Percentiles rank a stretch among this genome's conserved stretches.
Conservation (phyloP, 2,888 invertebrate species). For the Hoplodrina blanda region DNA sequence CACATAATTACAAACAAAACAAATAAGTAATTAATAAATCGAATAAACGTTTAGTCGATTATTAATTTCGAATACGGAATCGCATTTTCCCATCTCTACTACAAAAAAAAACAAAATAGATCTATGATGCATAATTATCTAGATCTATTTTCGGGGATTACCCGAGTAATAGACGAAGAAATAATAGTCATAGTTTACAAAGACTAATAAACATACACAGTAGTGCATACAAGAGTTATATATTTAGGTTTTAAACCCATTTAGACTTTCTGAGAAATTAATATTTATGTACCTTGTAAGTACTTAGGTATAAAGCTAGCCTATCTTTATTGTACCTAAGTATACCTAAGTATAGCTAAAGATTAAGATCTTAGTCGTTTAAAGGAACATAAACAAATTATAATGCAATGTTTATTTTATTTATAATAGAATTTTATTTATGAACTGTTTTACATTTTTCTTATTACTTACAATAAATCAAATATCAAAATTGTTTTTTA, state of each 20-base stretch:
- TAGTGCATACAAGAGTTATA: neutral
- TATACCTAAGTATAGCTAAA: neutral
- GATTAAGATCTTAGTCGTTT: neutral
- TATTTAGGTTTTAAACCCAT: neutral
- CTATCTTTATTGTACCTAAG: neutral
- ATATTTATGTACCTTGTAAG: neutral
- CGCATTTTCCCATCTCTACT: slow-evolving; percentile 27
- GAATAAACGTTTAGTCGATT: slow-evolving; percentile 48
- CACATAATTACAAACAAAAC: neutral
- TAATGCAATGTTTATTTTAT: slow-evolving; percentile 19
- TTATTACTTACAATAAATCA: neutral
- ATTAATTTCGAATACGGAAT: slow-evolving; percentile 19
- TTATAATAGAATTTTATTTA: slow-evolving; percentile 21
- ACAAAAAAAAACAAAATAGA: slow-evolving; percentile 2
- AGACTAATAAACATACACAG: neutral
- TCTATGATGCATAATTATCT: neutral
- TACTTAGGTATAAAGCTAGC: neutral
- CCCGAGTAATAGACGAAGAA: slow-evolving; percentile 10
- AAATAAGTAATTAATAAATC: slow-evolving; percentile 13
- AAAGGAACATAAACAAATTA: slow-evolving; percentile 6
- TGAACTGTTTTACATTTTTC: slow-evolving; percentile 7
- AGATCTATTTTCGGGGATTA: slow-evolving; percentile 1
- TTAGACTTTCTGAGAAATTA: slow-evolving; percentile 24
- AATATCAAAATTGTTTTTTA: neutral
- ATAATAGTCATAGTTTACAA: neutral